These are phyloP conservation scores for Nomada lathburiana DNA, from an alignment of 2,888 invertebrate species.

Conservation along the genomic window DNA sequence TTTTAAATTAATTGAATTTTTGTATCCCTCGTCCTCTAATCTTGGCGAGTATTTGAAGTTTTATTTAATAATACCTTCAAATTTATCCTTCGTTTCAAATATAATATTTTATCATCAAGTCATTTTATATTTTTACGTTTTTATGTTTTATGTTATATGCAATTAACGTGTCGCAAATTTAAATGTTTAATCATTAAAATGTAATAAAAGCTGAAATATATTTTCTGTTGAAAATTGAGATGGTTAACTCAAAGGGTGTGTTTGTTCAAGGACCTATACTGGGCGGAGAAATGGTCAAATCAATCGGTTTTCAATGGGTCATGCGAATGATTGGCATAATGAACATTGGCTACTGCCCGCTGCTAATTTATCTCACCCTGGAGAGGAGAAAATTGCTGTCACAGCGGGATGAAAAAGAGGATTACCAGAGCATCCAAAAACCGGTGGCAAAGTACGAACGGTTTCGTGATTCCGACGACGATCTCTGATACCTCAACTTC, in stretches of 20 bases:
- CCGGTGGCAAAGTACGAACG: slow-evolving; percentile 73
- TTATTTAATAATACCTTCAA: too few relatives aligned
- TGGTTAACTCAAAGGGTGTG: too few relatives aligned
- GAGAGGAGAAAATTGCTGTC: slow-evolving; percentile 72
- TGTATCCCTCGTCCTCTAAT: too few relatives aligned
- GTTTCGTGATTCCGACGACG: slow-evolving; percentile 80
- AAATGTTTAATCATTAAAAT: too few relatives aligned
- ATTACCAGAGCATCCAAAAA: slow-evolving; percentile 76
- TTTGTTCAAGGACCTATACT: slow-evolving; percentile 88
- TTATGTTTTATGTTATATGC: too few relatives aligned
- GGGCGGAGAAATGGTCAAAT: slow-evolving; percentile 89
- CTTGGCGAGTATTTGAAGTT: too few relatives aligned
- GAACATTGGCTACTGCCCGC: slow-evolving; percentile 89
- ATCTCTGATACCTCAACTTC: slow-evolving; percentile 69
- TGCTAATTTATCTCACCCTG: slow-evolving; percentile 85
- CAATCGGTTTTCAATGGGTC: slow-evolving; percentile 90
- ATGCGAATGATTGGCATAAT: slow-evolving; percentile 90
- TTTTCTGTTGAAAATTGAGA: too few relatives aligned
- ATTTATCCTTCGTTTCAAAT: too few relatives aligned
- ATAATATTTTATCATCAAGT: too few relatives aligned
- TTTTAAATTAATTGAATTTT: not conserved
- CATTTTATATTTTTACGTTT: too few relatives aligned
- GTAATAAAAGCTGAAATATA: too few relatives aligned
- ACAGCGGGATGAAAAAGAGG: slow-evolving; percentile 67
- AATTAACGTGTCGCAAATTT: too few relatives aligned